These are phyloP conservation scores for Acinonyx jubatus DNA, from an alignment of 2,113 vertebrate species.

Conservation along the genomic window DNA sequence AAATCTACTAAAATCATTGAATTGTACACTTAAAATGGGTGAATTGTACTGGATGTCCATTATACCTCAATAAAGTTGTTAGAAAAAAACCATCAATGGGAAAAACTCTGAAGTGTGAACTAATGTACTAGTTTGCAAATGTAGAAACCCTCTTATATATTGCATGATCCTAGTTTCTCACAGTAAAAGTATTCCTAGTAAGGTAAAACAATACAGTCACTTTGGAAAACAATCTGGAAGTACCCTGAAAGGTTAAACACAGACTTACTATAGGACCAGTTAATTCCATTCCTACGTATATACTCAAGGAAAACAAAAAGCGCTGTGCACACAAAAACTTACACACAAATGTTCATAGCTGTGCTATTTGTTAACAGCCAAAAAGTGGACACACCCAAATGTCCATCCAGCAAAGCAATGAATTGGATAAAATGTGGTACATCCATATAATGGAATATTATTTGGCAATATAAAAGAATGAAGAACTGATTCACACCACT, in stretches of 20 bases:
- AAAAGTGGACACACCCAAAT: neutral
- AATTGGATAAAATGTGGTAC: neutral
- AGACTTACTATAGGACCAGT: neutral
- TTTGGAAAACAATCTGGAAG: neutral
- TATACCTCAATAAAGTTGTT: neutral
- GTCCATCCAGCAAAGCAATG: neutral
- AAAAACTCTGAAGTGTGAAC: neutral
- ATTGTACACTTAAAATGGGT: neutral
- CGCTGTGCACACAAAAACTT: neutral
- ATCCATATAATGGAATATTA: neutral
- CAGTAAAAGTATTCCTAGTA: neutral
- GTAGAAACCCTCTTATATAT: neutral
- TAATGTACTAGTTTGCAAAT: neutral
- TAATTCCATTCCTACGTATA: neutral
- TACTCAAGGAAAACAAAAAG: neutral
- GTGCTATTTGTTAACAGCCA: neutral
- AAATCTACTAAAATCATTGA: neutral
- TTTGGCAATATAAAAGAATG: neutral
- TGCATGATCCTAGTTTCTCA: neutral
- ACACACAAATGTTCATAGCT: neutral
- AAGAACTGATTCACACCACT: neutral
- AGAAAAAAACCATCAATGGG: neutral
- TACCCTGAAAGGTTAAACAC: neutral
- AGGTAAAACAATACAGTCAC: neutral
- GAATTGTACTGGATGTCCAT: neutral